A percentile compares a stretch with the other conserved stretches of the same genome.
These are phyloP conservation scores for Bolinopsis microptera DNA, from an alignment of 37 sponge, comb jelly and placozoan species.

Conservation along the genomic window DNA sequence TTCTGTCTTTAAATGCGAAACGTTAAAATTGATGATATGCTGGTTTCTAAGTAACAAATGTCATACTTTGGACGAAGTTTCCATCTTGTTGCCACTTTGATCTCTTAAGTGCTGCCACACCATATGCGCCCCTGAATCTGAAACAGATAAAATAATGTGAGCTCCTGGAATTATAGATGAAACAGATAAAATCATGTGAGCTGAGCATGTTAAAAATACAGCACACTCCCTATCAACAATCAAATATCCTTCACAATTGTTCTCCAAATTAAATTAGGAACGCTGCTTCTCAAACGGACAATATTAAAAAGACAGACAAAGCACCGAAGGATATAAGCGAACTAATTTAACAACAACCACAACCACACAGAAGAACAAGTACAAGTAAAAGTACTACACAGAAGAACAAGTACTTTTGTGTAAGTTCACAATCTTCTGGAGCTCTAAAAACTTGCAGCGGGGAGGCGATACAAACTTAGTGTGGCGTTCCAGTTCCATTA, in stretches of 20 bases:
- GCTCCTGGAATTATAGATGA: not conserved
- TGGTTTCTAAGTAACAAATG: not conserved
- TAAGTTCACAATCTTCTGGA: conserved; percentile 49
- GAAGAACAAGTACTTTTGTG: conserved; percentile 49
- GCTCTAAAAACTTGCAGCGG: conserved; percentile 11
- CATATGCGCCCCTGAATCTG: conserved; percentile 61
- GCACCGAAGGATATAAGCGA: too few species aligned
- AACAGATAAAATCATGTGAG: not conserved
- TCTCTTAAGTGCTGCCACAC: conserved; percentile 44
- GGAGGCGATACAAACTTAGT: not conserved
- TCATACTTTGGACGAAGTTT: not conserved
- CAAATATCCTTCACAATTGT: too few species aligned
- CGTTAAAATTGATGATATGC: not conserved
- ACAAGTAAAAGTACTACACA: too few species aligned
- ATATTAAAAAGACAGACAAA: too few species aligned
- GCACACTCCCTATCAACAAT: not conserved
- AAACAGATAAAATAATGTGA: conserved; percentile 17
- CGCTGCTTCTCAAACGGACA: too few species aligned
- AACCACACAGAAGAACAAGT: too few species aligned
- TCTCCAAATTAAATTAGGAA: too few species aligned
- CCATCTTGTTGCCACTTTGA: conserved; percentile 46
- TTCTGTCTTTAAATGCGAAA: not conserved
- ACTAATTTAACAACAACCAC: too few species aligned
- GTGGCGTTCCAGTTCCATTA: not conserved
- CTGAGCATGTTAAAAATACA: not conserved